Evolutionary conservation across 2,888 invertebrate species (phyloP), one percentile per base, ranked within the genome.

Genomic region (Dicranocentrus wangi): DNA sequence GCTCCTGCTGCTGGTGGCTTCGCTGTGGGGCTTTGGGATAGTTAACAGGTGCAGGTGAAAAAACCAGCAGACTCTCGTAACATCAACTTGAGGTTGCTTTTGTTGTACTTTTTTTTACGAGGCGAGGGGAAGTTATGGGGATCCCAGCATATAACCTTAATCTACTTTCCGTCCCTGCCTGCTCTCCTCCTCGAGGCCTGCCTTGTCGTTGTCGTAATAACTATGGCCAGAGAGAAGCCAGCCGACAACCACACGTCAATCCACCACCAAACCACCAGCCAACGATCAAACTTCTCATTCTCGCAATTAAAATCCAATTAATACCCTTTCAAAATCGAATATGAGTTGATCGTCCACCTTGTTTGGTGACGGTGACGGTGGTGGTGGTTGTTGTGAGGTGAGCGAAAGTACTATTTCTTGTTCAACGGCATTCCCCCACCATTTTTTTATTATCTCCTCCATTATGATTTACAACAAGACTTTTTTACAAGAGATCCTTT

Each of bases 131-230:
- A n/a, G n/a, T n/a, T n/a, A n/a, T n/a, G n/a, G n/a, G n/a, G 53
- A 78, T 63, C 69, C 39, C 25, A 58, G 32, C 55, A 47, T 3
- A 69, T 73, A 82, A 78, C 78, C 63, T 78, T 72, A 78, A 82
- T 82, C 82, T 70, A 82, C 82, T 73, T 82, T 82, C 65, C 60
- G 66, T 76, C 66, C 60, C 19, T 60, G n/a, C n/a, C n/a, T n/a
- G n/a, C n/a, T n/a, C n/a, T n/a, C n/a, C n/a, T n/a, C n/a, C n/a
- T n/a, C n/a, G n/a, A n/a, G 19, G 25, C 42, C 39, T 28, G 55
- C 60, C n/a, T 7, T 19, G 53, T 17, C 15, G 60, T 60, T 71
- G 60, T 61, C 47, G 19, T 47, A 19, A n/a, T n/a, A n/a, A 43
- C 51, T 60, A 43, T n/a, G n/a, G 60, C 61, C 61, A 47, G 15